Evolutionary conservation across 2,113 vertebrate species (phyloP).

Genomic region (Physeter macrocephalus): DNA sequence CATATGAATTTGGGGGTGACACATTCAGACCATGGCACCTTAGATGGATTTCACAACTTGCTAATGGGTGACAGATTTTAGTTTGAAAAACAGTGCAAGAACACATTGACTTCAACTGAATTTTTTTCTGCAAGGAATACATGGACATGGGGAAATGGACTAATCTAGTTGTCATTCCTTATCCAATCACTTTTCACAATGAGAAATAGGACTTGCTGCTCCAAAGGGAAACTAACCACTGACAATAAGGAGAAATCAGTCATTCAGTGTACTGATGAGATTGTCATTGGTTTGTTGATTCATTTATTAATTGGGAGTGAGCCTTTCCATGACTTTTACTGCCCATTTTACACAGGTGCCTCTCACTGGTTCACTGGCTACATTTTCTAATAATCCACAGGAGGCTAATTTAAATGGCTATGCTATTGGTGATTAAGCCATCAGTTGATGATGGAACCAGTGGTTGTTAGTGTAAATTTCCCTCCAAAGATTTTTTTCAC

Average conservation of each 20-base stretch:
- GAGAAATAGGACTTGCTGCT: slow-evolving; percentile 11
- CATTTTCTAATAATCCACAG: slow-evolving; percentile 62
- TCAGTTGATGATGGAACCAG: slow-evolving; percentile 58
- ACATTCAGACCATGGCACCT: background rate
- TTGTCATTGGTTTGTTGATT: slow-evolving; percentile 49
- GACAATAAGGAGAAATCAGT: slow-evolving; percentile 15
- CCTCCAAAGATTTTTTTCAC: slow-evolving; percentile 38
- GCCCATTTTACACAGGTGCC: slow-evolving; percentile 67
- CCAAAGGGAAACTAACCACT: slow-evolving; percentile 1
- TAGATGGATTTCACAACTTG: background rate
- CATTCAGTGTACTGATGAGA: slow-evolving; percentile 32
- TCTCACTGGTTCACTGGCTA: slow-evolving; percentile 55
- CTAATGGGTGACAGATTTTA: background rate
- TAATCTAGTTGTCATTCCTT: background rate
- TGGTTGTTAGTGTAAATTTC: slow-evolving; percentile 59
- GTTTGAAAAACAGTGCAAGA: background rate
- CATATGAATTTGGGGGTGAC: background rate
- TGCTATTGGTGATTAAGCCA: slow-evolving; percentile 68
- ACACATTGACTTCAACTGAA: background rate
- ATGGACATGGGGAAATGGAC: background rate
- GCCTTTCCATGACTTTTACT: slow-evolving; percentile 62
- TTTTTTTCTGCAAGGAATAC: background rate
- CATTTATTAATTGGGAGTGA: slow-evolving; percentile 64
- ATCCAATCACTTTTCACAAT: background rate
- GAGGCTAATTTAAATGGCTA: slow-evolving; percentile 66